Conservation (phyloP, 2,888 invertebrate genomes). For the Mythimna impura region DNA sequence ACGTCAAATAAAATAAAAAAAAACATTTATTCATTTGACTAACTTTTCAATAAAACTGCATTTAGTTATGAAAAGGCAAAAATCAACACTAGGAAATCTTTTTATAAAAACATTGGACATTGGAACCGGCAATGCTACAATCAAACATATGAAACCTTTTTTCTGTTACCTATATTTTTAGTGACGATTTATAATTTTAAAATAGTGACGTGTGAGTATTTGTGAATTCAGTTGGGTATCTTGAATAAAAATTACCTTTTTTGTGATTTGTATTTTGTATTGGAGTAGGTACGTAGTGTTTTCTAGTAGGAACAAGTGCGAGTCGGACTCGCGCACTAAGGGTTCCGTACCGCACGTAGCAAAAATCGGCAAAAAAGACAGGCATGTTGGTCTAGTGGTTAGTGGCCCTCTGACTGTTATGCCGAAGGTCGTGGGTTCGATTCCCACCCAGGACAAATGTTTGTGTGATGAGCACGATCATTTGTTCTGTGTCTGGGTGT, state of each 20-base stretch:
- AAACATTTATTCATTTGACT: conserved; percentile 4
- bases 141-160: conserved; percentile 39
- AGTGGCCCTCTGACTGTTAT: no score
- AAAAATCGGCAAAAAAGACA: no score
- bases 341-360: no score
- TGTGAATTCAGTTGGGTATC: neutral
- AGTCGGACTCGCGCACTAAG: no score
- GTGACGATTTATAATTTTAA: conserved; percentile 23
- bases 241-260: neutral
- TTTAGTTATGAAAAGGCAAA: conserved; percentile 26
- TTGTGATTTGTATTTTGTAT: no score
- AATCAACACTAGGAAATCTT: conserved; percentile 15
- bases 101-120: conserved; percentile 34
- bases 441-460: no score
- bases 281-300: no score
- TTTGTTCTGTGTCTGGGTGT: no score
- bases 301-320: no score
- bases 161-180: conserved; percentile 19
- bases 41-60: neutral
- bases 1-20: conserved; percentile 3
- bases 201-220: neutral
- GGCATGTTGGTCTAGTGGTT: no score
- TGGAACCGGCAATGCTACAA: conserved; percentile 3
- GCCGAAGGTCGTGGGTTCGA: no score
- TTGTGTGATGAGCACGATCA: no score